Evolutionary conservation across 2,113 vertebrate genomes (phyloP).

Genomic region (Dicerorhinus sumatrensis): DNA sequence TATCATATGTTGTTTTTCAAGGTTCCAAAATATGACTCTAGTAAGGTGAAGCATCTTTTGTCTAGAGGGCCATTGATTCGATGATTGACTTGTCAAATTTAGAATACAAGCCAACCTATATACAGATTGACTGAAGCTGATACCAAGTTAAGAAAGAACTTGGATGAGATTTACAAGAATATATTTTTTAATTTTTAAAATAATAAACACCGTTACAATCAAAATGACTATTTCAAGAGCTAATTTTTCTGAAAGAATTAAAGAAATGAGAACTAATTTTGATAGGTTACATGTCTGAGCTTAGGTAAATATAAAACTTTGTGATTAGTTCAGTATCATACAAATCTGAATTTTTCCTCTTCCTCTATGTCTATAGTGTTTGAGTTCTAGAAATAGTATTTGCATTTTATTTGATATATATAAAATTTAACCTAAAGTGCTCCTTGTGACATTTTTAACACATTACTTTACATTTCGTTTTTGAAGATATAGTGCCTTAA

Average conservation of each 20-base stretch:
- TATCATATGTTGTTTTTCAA: neutral
- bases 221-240: neutral
- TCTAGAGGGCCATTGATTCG: neutral
- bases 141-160: neutral
- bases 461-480: neutral
- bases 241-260: neutral
- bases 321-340: neutral
- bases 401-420: neutral
- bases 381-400: neutral
- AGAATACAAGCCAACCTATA: neutral
- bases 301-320: neutral
- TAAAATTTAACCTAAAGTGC: neutral
- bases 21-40: neutral
- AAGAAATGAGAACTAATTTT: neutral
- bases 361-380: neutral
- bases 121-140: neutral
- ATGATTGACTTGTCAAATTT: neutral
- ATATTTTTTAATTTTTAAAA: neutral
- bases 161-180: neutral
- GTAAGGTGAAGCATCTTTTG: neutral
- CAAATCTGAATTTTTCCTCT: neutral
- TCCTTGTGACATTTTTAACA: no score
- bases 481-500: neutral
- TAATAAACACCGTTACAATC: neutral
- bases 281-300: neutral